phyloP scores from a whole-genome alignment of 1,140 invertebrate species.

The Dendrolimus punctatus region DNA sequence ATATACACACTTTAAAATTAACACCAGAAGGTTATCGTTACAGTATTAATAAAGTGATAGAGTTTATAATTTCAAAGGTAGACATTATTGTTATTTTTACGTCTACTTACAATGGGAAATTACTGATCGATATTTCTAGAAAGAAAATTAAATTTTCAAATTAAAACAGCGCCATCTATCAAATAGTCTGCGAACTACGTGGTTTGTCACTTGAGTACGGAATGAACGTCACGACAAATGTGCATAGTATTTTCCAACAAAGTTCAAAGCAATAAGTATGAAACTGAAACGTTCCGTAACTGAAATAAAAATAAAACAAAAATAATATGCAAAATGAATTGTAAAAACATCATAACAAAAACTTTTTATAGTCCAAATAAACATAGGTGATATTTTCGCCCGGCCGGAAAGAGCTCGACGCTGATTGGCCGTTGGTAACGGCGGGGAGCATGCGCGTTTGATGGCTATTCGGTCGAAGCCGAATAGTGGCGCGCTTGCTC shows the following conservation, averaged over 20 bases:
- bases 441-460: conserved; percentile 65
- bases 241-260: background rate
- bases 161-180: conserved; percentile 57
- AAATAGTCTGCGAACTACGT: conserved; percentile 42
- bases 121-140: too few relatives aligned
- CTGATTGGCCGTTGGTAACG: conserved; percentile 53
- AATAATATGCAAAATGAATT: conserved; percentile 4
- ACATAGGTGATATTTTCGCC: conserved; percentile 26
- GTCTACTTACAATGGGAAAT: too few relatives aligned
- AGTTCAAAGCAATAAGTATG: background rate
- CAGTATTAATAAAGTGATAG: too few relatives aligned
- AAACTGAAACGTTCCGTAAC: background rate
- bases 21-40: too few relatives aligned
- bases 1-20: too few relatives aligned
- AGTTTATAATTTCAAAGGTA: too few relatives aligned
- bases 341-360: conserved; percentile 7
- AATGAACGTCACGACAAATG: conserved; percentile 4
- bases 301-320: conserved; percentile 5
- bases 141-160: conserved; percentile 1
- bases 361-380: conserved; percentile 12
- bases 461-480: conserved; percentile 47
- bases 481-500: conserved; percentile 66
- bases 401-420: conserved; percentile 33
- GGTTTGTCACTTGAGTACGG: conserved; percentile 15
- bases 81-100: too few relatives aligned